Conservation (phyloP, 2,113 vertebrate genomes). For the Mastomys natalensis region DNA sequence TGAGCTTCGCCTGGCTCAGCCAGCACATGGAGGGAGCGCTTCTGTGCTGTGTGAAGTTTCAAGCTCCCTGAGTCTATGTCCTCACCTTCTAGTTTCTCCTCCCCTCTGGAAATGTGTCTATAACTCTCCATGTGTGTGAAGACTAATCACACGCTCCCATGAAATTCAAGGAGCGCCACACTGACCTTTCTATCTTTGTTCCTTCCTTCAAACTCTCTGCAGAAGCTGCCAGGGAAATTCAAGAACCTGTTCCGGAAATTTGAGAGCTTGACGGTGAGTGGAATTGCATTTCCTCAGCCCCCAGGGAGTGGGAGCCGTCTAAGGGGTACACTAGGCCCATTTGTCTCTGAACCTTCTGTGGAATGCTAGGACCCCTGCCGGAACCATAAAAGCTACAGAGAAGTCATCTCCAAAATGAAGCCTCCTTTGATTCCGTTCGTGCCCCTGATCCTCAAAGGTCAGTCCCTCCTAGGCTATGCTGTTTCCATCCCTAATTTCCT, state of each 20-base stretch:
- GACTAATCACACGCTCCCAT: not conserved
- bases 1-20: not conserved
- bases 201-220: slow-evolving; percentile 64
- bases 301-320: not conserved
- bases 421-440: slow-evolving; percentile 97
- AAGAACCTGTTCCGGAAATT: slow-evolving; percentile 98
- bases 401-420: slow-evolving; percentile 94
- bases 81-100: not conserved
- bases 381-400: slow-evolving; percentile 97
- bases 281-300: slow-evolving; percentile 3
- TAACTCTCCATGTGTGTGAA: not conserved
- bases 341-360: not conserved
- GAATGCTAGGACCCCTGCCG: slow-evolving; percentile 93
- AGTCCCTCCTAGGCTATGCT: not conserved
- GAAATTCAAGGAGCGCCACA: slow-evolving; percentile 25
- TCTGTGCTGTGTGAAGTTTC: not conserved
- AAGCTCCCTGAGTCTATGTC: not conserved
- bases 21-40: not conserved
- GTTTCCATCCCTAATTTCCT: not conserved
- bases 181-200: not conserved
- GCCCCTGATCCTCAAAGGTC: slow-evolving; percentile 95
- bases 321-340: not conserved
- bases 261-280: slow-evolving; percentile 94
- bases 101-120: not conserved
- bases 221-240: slow-evolving; percentile 98